Percentiles rank a stretch among this genome's conserved stretches.
These are phyloP conservation scores for Coregonus clupeaformis DNA, from an alignment of 2,113 vertebrate species.

Conservation along the genomic window DNA sequence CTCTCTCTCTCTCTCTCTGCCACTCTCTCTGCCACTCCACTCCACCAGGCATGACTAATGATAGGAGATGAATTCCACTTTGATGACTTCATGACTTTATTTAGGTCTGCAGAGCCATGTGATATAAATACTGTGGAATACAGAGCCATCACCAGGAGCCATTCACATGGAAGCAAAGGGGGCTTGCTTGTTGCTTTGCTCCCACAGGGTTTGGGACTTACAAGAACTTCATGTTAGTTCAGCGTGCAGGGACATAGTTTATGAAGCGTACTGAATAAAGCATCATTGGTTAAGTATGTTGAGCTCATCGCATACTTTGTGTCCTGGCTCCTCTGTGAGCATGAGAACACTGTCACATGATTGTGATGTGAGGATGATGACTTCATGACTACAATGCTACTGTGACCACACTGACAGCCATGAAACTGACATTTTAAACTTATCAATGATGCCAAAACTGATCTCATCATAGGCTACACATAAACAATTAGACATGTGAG, in stretches of 20 bases:
- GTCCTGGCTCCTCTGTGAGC: neutral
- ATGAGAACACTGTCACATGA: neutral
- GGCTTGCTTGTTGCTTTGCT: neutral
- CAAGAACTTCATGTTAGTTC: neutral
- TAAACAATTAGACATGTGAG: neutral
- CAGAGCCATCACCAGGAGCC: neutral
- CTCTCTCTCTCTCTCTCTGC: conserved; percentile 4
- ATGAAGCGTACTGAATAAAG: neutral
- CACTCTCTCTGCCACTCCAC: no score
- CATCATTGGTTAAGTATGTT: neutral
- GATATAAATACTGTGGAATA: conserved; percentile 1
- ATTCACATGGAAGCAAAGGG: neutral
- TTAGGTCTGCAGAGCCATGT: conserved; percentile 1
- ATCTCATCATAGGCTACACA: neutral
- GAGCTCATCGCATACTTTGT: neutral
- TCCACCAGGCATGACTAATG: no score
- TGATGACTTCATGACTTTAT: neutral
- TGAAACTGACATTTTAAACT: neutral
- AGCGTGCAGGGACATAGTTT: neutral
- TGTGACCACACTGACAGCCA: neutral
- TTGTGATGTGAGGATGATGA: neutral
- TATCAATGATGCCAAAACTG: neutral
- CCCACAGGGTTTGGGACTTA: neutral
- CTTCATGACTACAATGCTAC: neutral
- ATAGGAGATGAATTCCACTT: neutral